A percentile compares a stretch with the other conserved stretches of the same genome.
Evolutionary conservation across 53 echinoderm and acorn worm species (phyloP).

Genomic region (Zoroaster sp.): DNA sequence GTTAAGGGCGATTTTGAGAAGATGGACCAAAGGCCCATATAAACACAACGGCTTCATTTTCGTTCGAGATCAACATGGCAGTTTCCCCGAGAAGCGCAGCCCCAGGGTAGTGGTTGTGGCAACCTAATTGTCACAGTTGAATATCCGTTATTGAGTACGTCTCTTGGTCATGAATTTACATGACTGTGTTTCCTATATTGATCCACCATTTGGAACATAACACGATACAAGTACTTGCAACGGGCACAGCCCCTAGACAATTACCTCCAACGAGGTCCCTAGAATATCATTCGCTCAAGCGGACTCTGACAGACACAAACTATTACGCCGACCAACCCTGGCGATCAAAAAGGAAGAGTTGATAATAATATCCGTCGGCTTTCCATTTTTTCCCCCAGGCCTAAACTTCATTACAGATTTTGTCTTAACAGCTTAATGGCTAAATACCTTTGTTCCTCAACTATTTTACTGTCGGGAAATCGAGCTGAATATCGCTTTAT

Average conservation of each 20-base stretch:
- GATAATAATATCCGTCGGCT: background rate
- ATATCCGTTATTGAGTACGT: slow-evolving; percentile 55
- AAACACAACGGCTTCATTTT: background rate
- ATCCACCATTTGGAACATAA: slow-evolving; percentile 47
- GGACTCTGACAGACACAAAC: background rate
- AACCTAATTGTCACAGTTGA: slow-evolving; percentile 64
- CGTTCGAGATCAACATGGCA: slow-evolving; percentile 29
- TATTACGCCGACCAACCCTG: background rate
- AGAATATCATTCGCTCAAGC: background rate
- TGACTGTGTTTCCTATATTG: slow-evolving; percentile 61
- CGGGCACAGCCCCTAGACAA: slow-evolving; percentile 31
- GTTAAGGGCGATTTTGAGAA: slow-evolving; percentile 25
- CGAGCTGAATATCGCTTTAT: background rate
- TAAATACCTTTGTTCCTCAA: slow-evolving; percentile 12
- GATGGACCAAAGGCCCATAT: background rate
- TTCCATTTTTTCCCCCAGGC: slow-evolving; percentile 1
- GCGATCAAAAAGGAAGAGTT: no score
- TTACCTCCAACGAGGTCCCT: background rate
- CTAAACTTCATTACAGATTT: background rate
- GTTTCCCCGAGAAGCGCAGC: background rate
- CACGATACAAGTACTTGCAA: slow-evolving; percentile 45
- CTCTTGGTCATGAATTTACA: slow-evolving; percentile 57
- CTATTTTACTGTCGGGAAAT: slow-evolving; percentile 2
- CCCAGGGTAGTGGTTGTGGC: background rate
- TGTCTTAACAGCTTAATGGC: slow-evolving; percentile 44